Evolutionary conservation across 2,113 vertebrate species (phyloP), one percentile per base, ranked within the genome.

Genomic region (Erythrocercus mccallii): DNA sequence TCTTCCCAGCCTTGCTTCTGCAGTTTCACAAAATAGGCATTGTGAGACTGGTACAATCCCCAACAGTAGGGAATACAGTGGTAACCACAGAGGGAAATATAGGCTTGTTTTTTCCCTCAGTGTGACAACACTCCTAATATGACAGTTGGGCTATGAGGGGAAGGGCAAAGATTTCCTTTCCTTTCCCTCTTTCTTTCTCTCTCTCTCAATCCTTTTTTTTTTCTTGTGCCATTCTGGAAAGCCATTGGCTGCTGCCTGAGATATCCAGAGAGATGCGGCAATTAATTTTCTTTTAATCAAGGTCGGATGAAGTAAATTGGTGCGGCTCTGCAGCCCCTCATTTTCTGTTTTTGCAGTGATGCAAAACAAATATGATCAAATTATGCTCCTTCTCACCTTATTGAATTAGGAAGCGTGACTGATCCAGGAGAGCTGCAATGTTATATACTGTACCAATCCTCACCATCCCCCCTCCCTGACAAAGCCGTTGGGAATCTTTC

Each of bases 261-360:
- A 98, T 99, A 99, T 98, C 99, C 99, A 99, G 99, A 99, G 99
- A 99, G 99, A 99, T 99, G 98, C 98, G 97, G 99, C 99, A 99
- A 99, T 99, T 99, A 99, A 99, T 99, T 99, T 99, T 99, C 99
- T 99, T 99, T 99, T 99, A 99, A 99, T 99, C 99, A 99, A 99
- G 99, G 99, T 99, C 99, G 98, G 99, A 99, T 99, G 99, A 99
- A 99, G 99, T 99, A 99, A 99, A 99, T 99, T 99, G 99, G 99
- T 98, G 98, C 98, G 97, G 99, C 98, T 99, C 98, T 98, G 98
- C 98, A 98, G 99, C 98, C 99, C 98, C 99, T 99, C 99, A 99
- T 99, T 99, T 99, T 99, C 99, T 99, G 98, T 99, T 99, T 99
- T 99, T 99, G 99, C 99, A 99, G 98, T 98, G 99, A 99, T 99